phyloP scores from a whole-genome alignment of 2,888 invertebrate genomes.

The Nycteola revayana region DNA sequence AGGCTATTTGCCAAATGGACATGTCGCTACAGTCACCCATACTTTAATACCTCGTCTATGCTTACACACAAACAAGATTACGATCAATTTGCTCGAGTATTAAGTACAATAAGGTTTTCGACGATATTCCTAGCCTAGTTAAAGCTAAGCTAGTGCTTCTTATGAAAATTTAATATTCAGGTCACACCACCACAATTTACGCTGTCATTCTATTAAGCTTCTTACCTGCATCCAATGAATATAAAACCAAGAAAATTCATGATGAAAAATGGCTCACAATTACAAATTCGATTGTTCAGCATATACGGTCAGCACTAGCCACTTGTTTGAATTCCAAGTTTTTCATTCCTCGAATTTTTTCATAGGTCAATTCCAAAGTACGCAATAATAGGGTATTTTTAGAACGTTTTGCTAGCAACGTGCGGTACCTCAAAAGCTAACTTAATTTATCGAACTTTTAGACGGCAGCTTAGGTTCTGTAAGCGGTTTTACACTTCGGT shows the following conservation, averaged over 20 bases:
- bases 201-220: neutral
- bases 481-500: slow-evolving; percentile 46
- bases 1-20: too few species aligned
- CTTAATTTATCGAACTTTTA: slow-evolving; percentile 46
- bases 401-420: slow-evolving; percentile 9
- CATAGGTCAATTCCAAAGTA: slow-evolving; percentile 1
- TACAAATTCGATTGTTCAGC: slow-evolving; percentile 1
- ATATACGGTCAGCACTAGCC: slow-evolving; percentile 1
- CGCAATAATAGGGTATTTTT: slow-evolving; percentile 13
- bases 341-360: slow-evolving; percentile 5
- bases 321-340: slow-evolving; percentile 1
- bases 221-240: neutral
- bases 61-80: too few species aligned
- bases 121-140: too few species aligned
- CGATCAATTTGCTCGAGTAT: too few species aligned
- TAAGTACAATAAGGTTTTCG: too few species aligned
- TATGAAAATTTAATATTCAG: too few species aligned
- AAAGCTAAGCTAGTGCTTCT: too few species aligned
- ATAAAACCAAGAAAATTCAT: neutral
- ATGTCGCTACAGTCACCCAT: too few species aligned
- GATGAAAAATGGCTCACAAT: slow-evolving; percentile 1
- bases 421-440: slow-evolving; percentile 30
- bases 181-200: too few species aligned
- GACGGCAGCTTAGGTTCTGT: slow-evolving; percentile 30
- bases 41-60: too few species aligned